Evolutionary conservation across 92 coral and sea anemone species (phyloP), one percentile per base, ranked within the genome.

Genomic region (Montipora capitata): DNA sequence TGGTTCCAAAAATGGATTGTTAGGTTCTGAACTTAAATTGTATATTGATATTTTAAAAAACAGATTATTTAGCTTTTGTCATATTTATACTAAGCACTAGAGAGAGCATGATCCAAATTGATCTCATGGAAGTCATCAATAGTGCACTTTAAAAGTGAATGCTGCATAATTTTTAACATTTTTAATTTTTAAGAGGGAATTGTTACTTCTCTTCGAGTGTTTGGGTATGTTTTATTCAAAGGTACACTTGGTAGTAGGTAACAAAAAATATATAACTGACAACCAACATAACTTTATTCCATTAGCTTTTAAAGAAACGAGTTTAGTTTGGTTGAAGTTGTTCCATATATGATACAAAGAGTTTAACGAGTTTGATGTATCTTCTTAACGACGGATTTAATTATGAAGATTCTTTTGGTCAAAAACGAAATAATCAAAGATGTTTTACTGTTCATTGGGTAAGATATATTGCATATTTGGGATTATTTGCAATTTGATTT

Each of bases 11-110:
- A 52, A 20, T 14, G 65, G 13, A 57, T 38, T 81, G 51, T 69
- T 8, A 42, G 61, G 7, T 58, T 59, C 45, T 13, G 71, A 58
- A 35, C 40, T 83, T 82, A 61, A 72, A 72, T 59, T 58, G 78
- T 73, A 73, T 83, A 72, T 20, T 83, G 40, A 41, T 83, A 58
- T 83, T 83, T 83, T 83, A 72, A 83, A 82, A n/a, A 16, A 72
- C 44, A 67, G 38, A 12, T 12, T 57, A 72, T 83, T 72, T 72
- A 83, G 87, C 72, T 51, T 61, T 43, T 72, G 27, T 72, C 12
- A 43, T 83, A 83, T 83, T 83, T 83, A 83, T 83, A 58, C 52
- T 72, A 27, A 2, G n/a, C 71, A 11, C 78, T 42, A 45, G 62
- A 45, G 62, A 5, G 44, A 54, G 48, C 35, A 43, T 82, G 87